Evolutionary conservation across 2,797 vertebrate species (phyloP), one percentile per base, ranked within the genome.

Genomic region (Tragopan temminckii): DNA sequence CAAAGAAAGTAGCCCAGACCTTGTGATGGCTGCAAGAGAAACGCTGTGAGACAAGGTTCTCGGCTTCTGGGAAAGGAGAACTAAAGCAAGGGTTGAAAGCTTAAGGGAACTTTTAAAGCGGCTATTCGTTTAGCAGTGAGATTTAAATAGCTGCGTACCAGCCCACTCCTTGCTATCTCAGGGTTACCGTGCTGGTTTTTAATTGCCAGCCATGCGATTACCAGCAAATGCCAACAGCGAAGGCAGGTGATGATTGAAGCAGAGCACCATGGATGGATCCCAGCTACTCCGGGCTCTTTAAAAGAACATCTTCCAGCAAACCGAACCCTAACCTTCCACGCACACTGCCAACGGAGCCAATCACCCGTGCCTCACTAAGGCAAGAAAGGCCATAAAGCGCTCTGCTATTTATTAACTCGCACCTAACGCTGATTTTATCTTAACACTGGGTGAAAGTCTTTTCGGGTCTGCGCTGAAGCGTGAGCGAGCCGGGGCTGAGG

Each of bases 341-440:
- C 68, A 31, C 9, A 48, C 10, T 18, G 69, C 59, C 42, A 61
- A 86, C 86, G 57, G 17, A 81, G 59, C 69, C 63, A 90, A 38
- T 48, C 46, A 77, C 79, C 84, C 36, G 57, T 15, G 18, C n/a
- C 58, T 52, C 62, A 50, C 48, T 58, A 80, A 55, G 5, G n/a
- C 33, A 38, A 70, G 40, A 59, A 33, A 88, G 21, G 24, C 19
- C 80, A 80, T 63, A 14, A 84, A 86, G 38, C 21, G 8, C 31
- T 89, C 63, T 29, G 84, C 31, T 40, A 82, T 71, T 93, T 53
- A 92, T 94, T 96, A 93, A 95, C 90, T 74, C 70, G 6, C 11
- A 74, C 0, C 5, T 24, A 21, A 38, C 17, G 70, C n/a, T 68
- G 81, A 80, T 80, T 82, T 78, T 77, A 89, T 87, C 69, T 53